These are phyloP conservation scores for Calcarius ornatus DNA, from an alignment of 2,113 vertebrate genomes.

Conservation along the genomic window DNA sequence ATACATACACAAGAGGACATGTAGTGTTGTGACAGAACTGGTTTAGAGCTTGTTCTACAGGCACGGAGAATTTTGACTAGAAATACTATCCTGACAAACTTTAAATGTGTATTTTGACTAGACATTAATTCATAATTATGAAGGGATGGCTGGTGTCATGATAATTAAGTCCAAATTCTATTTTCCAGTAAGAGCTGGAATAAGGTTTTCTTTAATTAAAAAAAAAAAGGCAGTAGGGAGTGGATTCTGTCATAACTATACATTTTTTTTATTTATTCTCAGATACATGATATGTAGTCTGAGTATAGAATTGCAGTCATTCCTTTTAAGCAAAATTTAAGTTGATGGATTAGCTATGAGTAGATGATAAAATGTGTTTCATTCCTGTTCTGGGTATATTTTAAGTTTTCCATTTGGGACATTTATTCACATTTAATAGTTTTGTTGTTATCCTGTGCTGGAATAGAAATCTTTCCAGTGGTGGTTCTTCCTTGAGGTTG, in stretches of 20 bases:
- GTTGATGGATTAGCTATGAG: background rate
- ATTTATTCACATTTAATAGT: background rate
- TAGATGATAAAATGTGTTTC: background rate
- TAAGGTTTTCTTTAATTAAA: background rate
- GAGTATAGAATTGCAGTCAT: background rate
- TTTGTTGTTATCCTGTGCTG: background rate
- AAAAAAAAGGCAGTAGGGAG: background rate
- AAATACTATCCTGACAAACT: background rate
- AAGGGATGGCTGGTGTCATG: background rate
- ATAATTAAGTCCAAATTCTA: background rate
- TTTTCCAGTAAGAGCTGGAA: background rate
- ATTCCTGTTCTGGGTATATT: background rate
- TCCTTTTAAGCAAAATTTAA: background rate
- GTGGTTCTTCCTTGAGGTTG: background rate
- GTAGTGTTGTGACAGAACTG: background rate
- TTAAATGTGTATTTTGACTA: background rate
- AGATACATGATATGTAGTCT: background rate
- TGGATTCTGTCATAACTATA: background rate
- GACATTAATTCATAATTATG: background rate
- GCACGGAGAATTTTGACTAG: background rate
- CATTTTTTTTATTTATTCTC: background rate
- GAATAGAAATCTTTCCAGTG: background rate
- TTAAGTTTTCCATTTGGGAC: background rate
- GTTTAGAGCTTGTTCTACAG: background rate
- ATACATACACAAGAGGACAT: accelerated